Conservation (phyloP, 2,113 vertebrate genomes). For the cattle (Bos taurus) region DNA sequence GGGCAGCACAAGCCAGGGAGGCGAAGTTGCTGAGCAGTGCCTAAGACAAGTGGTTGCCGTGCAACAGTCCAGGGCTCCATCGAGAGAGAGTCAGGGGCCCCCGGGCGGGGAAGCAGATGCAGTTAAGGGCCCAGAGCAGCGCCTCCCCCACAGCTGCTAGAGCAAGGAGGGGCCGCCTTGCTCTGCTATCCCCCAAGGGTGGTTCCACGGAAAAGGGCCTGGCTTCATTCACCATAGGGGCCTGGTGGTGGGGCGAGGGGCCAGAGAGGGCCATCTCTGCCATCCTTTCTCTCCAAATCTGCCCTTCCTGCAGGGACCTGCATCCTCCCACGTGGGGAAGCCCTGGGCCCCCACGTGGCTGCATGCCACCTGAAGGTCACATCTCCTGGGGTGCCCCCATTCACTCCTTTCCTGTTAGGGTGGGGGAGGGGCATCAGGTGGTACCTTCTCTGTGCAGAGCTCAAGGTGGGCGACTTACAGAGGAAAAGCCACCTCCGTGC, state of each 20-base stretch:
- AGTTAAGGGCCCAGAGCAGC: background rate
- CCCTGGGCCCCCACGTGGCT: background rate
- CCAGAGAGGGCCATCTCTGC: background rate
- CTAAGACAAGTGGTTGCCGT: constrained; percentile 33
- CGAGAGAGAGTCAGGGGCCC: background rate
- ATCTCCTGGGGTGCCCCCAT: background rate
- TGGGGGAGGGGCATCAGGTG: background rate
- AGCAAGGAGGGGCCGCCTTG: background rate
- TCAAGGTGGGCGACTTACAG: background rate
- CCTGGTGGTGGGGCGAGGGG: background rate
- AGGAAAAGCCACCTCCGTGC: background rate
- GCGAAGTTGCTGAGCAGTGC: constrained; percentile 41
- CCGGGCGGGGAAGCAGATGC: background rate
- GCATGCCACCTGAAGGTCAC: background rate
- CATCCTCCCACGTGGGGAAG: background rate
- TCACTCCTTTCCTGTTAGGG: background rate
- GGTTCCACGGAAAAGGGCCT: background rate
- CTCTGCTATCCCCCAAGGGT: background rate
- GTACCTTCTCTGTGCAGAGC: background rate
- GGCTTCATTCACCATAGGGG: background rate
- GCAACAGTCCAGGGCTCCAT: constrained; percentile 33
- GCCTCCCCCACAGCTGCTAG: background rate
- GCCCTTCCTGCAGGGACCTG: background rate
- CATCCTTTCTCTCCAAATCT: background rate
- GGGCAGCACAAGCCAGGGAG: background rate